A percentile compares a stretch with the other conserved stretches of the same genome.
Evolutionary conservation across 2,888 invertebrate species (phyloP).

Genomic region (Folsomia manolachei): DNA sequence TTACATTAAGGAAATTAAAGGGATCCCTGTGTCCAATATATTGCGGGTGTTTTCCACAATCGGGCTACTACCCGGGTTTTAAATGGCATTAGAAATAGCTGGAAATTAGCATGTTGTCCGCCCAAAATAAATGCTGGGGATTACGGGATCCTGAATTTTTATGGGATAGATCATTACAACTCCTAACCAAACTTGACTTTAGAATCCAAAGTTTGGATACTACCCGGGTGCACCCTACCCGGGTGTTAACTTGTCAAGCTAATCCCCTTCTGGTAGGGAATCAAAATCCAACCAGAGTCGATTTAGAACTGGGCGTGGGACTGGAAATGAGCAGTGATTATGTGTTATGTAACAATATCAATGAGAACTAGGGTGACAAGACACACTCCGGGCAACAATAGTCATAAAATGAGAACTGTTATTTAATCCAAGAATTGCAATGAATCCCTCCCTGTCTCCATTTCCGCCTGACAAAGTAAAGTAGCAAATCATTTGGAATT

Average conservation of each 20-base stretch:
- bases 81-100: not conserved
- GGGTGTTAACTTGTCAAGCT: slow-evolving; percentile 2
- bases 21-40: too few relatives aligned
- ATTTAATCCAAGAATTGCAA: not conserved
- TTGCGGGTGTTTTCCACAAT: too few relatives aligned
- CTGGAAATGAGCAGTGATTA: slow-evolving; percentile 8
- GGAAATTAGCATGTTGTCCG: not conserved
- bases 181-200: too few relatives aligned
- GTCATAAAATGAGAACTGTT: not conserved
- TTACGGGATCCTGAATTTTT: not conserved
- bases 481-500: not conserved
- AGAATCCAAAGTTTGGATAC: too few relatives aligned
- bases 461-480: not conserved
- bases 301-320: not conserved
- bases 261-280: not conserved
- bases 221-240: not conserved
- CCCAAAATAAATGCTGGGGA: not conserved
- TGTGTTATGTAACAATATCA: not conserved
- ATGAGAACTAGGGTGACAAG: not conserved
- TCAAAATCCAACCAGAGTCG: not conserved
- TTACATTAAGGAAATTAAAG: not conserved
- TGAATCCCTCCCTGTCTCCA: not conserved
- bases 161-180: too few relatives aligned
- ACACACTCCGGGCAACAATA: not conserved
- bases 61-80: not conserved